phyloP scores from a whole-genome alignment of 2,113 vertebrate genomes.

The Rana temporaria region DNA sequence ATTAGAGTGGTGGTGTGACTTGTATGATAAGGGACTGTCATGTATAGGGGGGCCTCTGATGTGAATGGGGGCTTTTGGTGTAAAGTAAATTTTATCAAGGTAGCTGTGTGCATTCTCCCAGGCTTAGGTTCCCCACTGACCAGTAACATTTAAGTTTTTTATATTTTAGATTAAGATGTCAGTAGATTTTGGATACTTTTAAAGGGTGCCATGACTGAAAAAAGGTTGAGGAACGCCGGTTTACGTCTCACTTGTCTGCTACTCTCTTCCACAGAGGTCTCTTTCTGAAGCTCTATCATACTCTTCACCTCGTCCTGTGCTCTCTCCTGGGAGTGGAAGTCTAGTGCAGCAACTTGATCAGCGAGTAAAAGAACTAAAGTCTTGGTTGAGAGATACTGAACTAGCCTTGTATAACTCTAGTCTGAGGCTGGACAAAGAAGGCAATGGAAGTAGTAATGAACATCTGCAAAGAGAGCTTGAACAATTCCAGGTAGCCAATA shows the following conservation, averaged over 20 bases:
- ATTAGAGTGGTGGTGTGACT: too few species aligned
- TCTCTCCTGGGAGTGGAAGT: constrained; percentile 89
- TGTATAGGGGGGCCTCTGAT: too few species aligned
- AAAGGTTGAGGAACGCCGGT: too few species aligned
- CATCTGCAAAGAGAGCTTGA: constrained; percentile 78
- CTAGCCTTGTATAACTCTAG: constrained; percentile 98
- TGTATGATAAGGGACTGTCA: too few species aligned
- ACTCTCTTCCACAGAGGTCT: constrained; percentile 56
- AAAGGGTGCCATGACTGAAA: too few species aligned
- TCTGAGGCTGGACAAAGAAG: constrained; percentile 84
- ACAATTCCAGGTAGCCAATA: constrained; percentile 88
- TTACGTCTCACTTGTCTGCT: constrained; percentile 35
- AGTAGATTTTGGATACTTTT: too few species aligned
- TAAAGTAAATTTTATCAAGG: too few species aligned
- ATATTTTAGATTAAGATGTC: too few species aligned
- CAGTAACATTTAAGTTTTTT: too few species aligned
- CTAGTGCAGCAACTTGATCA: constrained; percentile 93
- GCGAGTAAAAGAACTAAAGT: constrained; percentile 94
- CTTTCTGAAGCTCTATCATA: constrained; percentile 79
- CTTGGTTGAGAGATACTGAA: constrained; percentile 95
- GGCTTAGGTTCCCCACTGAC: too few species aligned
- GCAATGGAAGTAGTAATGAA: constrained; percentile 69
- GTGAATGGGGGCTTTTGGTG: too few species aligned
- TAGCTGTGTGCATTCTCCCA: too few species aligned
- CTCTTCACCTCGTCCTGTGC: constrained; percentile 81